Evolutionary conservation across 1,140 invertebrate species (phyloP).

Genomic region (Papilio glaucus): DNA sequence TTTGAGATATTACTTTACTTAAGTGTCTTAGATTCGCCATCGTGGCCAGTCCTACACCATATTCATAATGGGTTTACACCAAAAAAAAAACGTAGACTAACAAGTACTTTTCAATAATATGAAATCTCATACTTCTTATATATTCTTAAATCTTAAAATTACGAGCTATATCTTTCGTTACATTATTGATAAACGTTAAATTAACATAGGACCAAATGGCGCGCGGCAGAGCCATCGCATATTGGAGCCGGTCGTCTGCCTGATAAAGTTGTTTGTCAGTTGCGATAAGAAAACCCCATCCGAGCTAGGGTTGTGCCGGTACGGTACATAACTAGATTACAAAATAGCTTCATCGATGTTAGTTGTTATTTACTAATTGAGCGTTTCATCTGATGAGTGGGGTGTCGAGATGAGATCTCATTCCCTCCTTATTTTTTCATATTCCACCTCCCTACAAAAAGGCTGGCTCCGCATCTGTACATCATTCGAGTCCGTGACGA

Average conservation of each 20-base stretch:
- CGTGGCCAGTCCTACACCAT: too few relatives aligned
- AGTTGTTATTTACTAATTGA: too few relatives aligned
- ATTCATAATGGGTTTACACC: too few relatives aligned
- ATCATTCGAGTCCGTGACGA: too few relatives aligned
- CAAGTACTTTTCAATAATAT: not conserved
- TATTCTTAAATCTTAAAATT: not conserved
- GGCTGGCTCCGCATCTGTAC: too few relatives aligned
- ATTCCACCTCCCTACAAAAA: too few relatives aligned
- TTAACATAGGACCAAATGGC: constrained; percentile 71
- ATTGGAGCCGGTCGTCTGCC: constrained; percentile 61
- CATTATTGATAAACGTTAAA: constrained; percentile 68
- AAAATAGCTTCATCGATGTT: not conserved
- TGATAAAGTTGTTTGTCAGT: constrained; percentile 74
- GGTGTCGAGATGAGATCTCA: too few relatives aligned
- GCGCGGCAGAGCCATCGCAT: constrained; percentile 58
- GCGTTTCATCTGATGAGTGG: too few relatives aligned
- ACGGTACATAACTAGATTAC: not conserved
- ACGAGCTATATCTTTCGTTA: constrained; percentile 29
- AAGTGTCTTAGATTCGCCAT: too few relatives aligned
- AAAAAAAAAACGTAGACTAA: not conserved
- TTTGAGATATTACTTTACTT: too few relatives aligned
- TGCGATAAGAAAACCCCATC: constrained; percentile 53
- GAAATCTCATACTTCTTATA: not conserved
- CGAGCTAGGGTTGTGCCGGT: not conserved
- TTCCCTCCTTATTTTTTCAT: too few relatives aligned